Percentiles rank a stretch among this genome's conserved stretches.
phyloP scores from a whole-genome alignment of 2,888 invertebrate species.

The Troilus luridus region DNA sequence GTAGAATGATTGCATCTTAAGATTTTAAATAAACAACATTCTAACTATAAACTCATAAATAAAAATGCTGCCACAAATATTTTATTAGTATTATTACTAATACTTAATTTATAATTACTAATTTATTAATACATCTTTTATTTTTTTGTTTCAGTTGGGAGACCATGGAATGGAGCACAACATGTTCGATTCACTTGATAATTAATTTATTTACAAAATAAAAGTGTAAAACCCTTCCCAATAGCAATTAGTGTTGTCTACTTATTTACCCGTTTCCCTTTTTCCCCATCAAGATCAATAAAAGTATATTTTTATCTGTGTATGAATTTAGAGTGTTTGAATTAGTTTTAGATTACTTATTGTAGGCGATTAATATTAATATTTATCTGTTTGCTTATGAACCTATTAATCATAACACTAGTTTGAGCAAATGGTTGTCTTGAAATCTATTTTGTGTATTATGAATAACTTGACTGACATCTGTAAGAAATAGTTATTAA shows the following conservation, averaged over 20 bases:
- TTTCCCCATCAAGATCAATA: constrained; percentile 7
- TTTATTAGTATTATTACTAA: too few species aligned
- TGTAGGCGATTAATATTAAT: constrained; percentile 13
- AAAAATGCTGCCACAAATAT: too few species aligned
- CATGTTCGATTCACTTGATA: constrained; percentile 50
- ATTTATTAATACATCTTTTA: background rate
- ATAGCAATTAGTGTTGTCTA: constrained; percentile 55
- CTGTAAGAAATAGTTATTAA: constrained; percentile 46
- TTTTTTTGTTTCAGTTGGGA: constrained; percentile 51
- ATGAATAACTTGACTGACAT: constrained; percentile 49
- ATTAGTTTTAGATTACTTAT: constrained; percentile 5
- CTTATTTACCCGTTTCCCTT: constrained; percentile 34
- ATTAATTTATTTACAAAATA: constrained; percentile 43
- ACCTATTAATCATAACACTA: constrained; percentile 5
- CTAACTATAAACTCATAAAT: too few species aligned
- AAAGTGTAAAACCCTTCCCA: constrained; percentile 47
- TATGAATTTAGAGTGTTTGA: constrained; percentile 50
- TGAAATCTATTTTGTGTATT: constrained; percentile 54
- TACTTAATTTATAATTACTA: background rate
- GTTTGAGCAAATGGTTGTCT: background rate
- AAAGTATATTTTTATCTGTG: constrained; percentile 52
- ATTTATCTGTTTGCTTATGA: constrained; percentile 12
- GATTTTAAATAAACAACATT: too few species aligned
- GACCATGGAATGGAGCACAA: constrained; percentile 48
- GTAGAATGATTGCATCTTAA: too few species aligned